Conservation (phyloP, 30 jellyfish, hydroid and myxozoan genomes). For the Sanderia malayensis region DNA sequence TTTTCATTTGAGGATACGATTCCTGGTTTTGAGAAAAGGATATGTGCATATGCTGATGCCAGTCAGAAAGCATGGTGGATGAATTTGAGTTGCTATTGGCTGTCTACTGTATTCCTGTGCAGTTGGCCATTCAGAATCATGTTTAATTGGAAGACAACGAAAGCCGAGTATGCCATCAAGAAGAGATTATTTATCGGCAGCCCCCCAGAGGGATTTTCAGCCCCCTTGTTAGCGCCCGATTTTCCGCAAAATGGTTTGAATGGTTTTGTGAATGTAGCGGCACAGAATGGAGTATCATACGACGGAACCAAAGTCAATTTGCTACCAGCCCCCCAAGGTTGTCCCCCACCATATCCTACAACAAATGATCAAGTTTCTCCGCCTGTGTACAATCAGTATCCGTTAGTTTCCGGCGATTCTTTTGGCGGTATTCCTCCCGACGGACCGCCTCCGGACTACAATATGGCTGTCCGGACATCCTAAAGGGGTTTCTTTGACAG, state of each 20-base stretch:
- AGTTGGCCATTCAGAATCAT: slow-evolving; percentile 49
- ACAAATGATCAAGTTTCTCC: too few relatives aligned
- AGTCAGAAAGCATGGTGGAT: slow-evolving; percentile 41
- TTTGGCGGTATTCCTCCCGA: too few relatives aligned
- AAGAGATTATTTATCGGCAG: slow-evolving; percentile 13
- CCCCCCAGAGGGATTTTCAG: neutral
- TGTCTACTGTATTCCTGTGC: slow-evolving; percentile 27
- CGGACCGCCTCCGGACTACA: too few relatives aligned
- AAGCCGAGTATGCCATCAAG: slow-evolving; percentile 32
- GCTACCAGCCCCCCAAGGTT: neutral
- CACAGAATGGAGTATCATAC: neutral
- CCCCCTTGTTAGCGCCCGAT: neutral
- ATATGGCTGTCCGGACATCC: too few relatives aligned
- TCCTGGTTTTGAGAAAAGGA: slow-evolving; percentile 49
- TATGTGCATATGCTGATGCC: slow-evolving; percentile 45
- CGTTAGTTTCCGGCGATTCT: too few relatives aligned
- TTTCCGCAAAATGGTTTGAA: neutral
- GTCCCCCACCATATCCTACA: too few relatives aligned
- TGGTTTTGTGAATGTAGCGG: neutral
- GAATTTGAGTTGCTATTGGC: slow-evolving; percentile 37
- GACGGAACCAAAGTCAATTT: neutral
- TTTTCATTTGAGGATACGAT: slow-evolving; percentile 4
- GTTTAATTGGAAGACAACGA: slow-evolving; percentile 27
- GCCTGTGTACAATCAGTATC: too few relatives aligned
- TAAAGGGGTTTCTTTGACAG: too few relatives aligned